Evolutionary conservation across 2,888 invertebrate genomes (phyloP).

Genomic region (Alviniconcha strummeri): DNA sequence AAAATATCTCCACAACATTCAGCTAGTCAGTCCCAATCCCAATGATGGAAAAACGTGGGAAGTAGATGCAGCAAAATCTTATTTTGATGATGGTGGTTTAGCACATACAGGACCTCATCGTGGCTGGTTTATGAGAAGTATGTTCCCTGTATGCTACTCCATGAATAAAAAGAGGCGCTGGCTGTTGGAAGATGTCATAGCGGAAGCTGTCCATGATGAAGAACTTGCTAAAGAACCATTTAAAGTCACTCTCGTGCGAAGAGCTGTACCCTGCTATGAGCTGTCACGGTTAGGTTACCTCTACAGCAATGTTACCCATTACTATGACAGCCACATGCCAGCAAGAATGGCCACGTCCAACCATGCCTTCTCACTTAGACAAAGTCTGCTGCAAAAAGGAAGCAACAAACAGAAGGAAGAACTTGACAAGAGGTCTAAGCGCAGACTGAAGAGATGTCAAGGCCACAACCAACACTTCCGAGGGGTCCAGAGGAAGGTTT

Average conservation of each 20-base stretch:
- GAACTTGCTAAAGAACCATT: not conserved
- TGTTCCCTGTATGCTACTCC: not conserved
- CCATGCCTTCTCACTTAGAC: not conserved
- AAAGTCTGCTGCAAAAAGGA: not conserved
- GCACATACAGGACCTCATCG: not conserved
- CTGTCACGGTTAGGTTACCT: too few relatives aligned
- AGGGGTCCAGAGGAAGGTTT: not conserved
- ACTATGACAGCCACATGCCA: constrained; percentile 1
- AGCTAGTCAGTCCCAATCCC: not conserved
- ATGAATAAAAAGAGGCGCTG: constrained; percentile 9
- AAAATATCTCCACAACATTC: not conserved
- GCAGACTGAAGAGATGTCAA: not conserved
- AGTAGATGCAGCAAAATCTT: not conserved
- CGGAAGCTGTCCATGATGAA: not conserved
- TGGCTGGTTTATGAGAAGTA: too few relatives aligned
- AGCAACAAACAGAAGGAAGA: too few relatives aligned
- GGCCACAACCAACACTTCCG: constrained; percentile 11
- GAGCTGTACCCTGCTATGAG: not conserved
- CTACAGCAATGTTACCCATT: not conserved
- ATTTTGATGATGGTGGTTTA: constrained; percentile 1
- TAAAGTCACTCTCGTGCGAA: constrained; percentile 3
- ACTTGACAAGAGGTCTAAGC: not conserved
- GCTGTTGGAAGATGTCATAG: not conserved
- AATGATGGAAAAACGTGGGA: not conserved
- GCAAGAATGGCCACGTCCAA: not conserved